These are phyloP conservation scores for Chinchilla lanigera DNA, from an alignment of 2,113 vertebrate species.

Conservation along the genomic window DNA sequence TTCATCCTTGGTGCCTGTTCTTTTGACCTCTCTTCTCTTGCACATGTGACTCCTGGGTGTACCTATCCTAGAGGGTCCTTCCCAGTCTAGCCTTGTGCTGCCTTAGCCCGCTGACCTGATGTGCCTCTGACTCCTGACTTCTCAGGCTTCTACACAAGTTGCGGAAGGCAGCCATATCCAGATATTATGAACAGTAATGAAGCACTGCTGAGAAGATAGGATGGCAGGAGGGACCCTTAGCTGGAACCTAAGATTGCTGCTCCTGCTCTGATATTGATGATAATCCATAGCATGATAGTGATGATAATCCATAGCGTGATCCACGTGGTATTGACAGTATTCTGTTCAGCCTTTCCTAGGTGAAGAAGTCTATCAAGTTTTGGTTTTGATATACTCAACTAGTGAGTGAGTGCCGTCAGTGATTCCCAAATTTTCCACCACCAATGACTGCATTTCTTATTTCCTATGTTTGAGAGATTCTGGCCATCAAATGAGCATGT, in stretches of 20 bases:
- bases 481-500: neutral
- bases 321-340: fast-evolving
- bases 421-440: neutral
- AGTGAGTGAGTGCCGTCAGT: neutral
- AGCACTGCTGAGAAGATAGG: neutral
- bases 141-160: neutral
- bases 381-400: neutral
- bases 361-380: neutral
- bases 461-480: neutral
- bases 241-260: neutral
- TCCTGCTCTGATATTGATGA: neutral
- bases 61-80: too few species aligned
- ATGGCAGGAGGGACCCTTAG: neutral
- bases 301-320: neutral
- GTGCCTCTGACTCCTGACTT: neutral
- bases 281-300: neutral
- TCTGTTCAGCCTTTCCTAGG: neutral
- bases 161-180: neutral
- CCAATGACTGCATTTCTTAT: neutral
- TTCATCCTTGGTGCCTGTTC: neutral
- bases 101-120: neutral
- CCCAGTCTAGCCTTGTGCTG: neutral
- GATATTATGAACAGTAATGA: neutral
- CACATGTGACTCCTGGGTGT: neutral
- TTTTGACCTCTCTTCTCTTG: neutral